Conservation (phyloP, 2,797 vertebrate species). For the Rhinella marina region DNA sequence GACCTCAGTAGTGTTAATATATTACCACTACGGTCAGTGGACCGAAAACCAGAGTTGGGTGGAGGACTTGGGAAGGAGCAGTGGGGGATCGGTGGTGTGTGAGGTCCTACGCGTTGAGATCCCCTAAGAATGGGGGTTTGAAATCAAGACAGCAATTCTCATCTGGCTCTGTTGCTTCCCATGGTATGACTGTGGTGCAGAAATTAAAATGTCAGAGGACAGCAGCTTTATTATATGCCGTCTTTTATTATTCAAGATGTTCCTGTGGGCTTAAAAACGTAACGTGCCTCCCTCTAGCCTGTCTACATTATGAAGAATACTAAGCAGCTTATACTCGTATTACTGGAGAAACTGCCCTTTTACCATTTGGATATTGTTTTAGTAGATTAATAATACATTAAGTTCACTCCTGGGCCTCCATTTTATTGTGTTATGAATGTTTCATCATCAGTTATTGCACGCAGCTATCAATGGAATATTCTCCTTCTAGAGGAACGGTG, state of each 20-base stretch:
- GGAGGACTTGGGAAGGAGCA: too few relatives aligned
- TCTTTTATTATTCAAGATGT: neutral
- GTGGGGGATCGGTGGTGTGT: too few relatives aligned
- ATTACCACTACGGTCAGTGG: too few relatives aligned
- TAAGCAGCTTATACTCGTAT: slow-evolving; percentile 35
- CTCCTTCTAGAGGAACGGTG: slow-evolving; percentile 16
- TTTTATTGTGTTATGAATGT: slow-evolving; percentile 59
- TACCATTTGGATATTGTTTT: slow-evolving; percentile 51
- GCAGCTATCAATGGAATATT: slow-evolving; percentile 41
- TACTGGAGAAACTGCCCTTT: slow-evolving; percentile 32
- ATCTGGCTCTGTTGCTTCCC: neutral
- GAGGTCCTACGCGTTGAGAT: too few relatives aligned
- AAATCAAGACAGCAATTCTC: neutral
- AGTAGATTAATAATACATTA: slow-evolving; percentile 53
- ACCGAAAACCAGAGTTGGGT: too few relatives aligned
- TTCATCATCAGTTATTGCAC: slow-evolving; percentile 58
- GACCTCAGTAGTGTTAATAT: too few relatives aligned
- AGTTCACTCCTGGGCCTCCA: slow-evolving; percentile 26
- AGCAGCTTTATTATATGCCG: neutral
- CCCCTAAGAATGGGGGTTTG: too few relatives aligned
- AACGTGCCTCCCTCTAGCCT: neutral
- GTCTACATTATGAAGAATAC: slow-evolving; percentile 38
- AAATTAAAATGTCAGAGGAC: slow-evolving; percentile 23
- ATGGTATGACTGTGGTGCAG: neutral
- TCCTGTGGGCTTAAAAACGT: neutral